Evolutionary conservation across 64 coral and sea anemone genomes (phyloP), one percentile per base, ranked within the genome.

Genomic region (Montipora capricornis): DNA sequence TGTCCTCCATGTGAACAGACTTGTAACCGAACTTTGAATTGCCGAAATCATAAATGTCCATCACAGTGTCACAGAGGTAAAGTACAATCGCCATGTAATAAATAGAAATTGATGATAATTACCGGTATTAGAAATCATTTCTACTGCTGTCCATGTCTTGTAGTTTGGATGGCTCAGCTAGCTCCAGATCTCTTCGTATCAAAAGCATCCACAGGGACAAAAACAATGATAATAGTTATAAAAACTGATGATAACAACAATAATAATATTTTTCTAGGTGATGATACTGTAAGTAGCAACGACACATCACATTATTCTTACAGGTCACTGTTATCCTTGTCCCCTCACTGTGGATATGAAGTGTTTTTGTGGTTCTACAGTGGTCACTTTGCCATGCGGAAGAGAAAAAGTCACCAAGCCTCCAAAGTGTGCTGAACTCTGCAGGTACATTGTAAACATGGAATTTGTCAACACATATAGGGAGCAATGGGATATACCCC

Each of bases 11-110:
- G 97, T 87, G 97, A 99, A 75, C 97, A 94, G 84, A 82, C 89
- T 75, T 99, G 97, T 89, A 90, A 80, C 7, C 92, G 97, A 94
- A 94, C 14, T 5, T 26, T 99, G 73, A 94, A 96, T 77, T 99
- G 97, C 77, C 96, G 91, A 73, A 99, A 99, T 73, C 97, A 99
- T 77, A 99, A 99, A 55, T 99, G 97, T 11, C 95, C 92, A 57
- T 96, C 97, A 37, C 95, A 87, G 44, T 99, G 97, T 88, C 97
- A 99, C 80, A 92, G 89, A 99, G 97, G 97, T 99, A 98, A 57
- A 8, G 37, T 37, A 37, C 37, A 37, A 37, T 37, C 37, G 37
- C 37, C 37, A 37, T 37, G 37, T 37, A 37, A 37, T 37, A 37
- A 37, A 37, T 37, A 37, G 37, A 37, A 37, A 37, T 37, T 37